These are phyloP conservation scores for Pantherophis vulpinus DNA, from an alignment of 2,797 vertebrate genomes.

Conservation along the genomic window DNA sequence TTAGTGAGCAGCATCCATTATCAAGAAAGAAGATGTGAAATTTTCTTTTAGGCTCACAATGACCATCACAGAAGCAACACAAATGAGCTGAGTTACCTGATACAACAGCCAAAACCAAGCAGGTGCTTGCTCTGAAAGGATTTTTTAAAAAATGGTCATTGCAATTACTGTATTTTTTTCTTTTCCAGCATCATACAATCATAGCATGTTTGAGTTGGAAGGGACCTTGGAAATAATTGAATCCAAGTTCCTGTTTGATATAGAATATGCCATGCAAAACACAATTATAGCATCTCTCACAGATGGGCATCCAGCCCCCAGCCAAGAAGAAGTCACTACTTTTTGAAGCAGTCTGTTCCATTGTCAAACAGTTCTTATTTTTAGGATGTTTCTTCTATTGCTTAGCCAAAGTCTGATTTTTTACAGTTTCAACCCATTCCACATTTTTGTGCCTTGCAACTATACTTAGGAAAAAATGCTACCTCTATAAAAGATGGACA, in stretches of 20 bases:
- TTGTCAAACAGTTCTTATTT: neutral
- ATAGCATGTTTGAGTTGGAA: neutral
- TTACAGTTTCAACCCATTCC: neutral
- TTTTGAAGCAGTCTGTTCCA: neutral
- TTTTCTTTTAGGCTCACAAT: neutral
- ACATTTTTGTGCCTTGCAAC: neutral
- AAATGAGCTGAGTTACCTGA: neutral
- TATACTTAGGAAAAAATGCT: neutral
- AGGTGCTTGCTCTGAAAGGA: neutral
- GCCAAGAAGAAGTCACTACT: neutral
- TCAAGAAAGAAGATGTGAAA: neutral
- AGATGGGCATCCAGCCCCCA: neutral
- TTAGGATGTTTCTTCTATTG: neutral
- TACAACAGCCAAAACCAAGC: neutral
- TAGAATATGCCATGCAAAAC: neutral
- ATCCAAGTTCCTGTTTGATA: neutral
- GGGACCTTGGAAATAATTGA: neutral
- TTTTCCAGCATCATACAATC: neutral
- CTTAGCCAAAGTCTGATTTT: neutral
- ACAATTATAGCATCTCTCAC: neutral
- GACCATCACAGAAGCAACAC: neutral
- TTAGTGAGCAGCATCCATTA: neutral
- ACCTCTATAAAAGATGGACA: neutral
- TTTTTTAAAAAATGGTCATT: neutral
- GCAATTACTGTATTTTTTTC: neutral